Evolutionary conservation across 2,888 invertebrate species (phyloP), one percentile per base, ranked within the genome.

Genomic region (Drosophila gaucha): DNA sequence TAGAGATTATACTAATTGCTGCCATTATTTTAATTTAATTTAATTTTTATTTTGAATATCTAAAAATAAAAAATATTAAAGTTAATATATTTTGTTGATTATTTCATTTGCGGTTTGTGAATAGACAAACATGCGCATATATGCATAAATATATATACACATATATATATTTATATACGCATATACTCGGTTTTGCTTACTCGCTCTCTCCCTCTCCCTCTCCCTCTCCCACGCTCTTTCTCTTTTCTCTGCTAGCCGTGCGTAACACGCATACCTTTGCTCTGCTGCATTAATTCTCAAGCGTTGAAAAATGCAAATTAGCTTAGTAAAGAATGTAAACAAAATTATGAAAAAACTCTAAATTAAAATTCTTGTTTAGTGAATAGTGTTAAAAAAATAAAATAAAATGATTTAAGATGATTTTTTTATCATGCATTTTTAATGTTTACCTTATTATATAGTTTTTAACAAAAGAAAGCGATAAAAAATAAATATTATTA

Each of bases 21-120:
- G 28, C 43, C 26, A 28, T 44, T 44, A 44, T 28, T 44, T 44
- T 3, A 18, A 28, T 44, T 12, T 18, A 36, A 47, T 47, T 47
- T 31, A 22, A 33, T 47, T 47, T 14, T 9, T 33, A 14, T 31
- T 47, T 31, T 35, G 33, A 16, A 24, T 49, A 49, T 49, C 24
- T 35, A 12, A 35, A 49, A 35, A 28, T 44, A 28, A 18, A 43
- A 43, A 9, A 5, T 24, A 24, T 24, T 22, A 1, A 14, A 33
- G 31, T n/a, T 46, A n/a, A 1, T 16, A 14, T 16, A 49, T 24
- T 24, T 33, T 16, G 47, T 35, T 12, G 33, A 24, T 49, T 24
- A 35, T 33, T 33, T 35, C 12, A 47, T 24, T 47, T 33, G 33
- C 24, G 47, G 24, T 35, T 22, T 33, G 18, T 10, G 5, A 0